Evolutionary conservation across 2,113 vertebrate species (phyloP).

Genomic region (Tenrec ecaudatus): DNA sequence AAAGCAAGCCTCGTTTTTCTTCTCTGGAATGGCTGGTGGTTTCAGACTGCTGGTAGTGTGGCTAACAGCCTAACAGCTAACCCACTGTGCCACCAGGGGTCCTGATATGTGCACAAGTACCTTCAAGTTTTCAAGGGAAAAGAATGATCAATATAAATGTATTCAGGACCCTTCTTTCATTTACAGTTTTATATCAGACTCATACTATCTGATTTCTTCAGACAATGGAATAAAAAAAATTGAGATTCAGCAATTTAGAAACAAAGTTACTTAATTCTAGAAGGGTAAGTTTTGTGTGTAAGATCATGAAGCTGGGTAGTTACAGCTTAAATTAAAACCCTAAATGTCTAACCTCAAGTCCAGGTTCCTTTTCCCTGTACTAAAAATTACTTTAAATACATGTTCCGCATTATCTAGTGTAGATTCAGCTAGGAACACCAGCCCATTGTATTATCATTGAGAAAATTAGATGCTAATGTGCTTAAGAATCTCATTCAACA

Average conservation of each 20-base stretch:
- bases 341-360: neutral
- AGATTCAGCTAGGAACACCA: neutral
- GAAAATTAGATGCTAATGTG: conserved; percentile 72
- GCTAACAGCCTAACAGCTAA: too few species aligned
- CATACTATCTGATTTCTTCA: conserved; percentile 35
- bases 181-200: neutral
- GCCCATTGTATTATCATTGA: conserved; percentile 48
- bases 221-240: neutral
- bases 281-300: conserved; percentile 20
- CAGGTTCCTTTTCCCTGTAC: neutral
- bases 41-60: too few species aligned
- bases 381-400: neutral
- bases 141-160: conserved; percentile 21
- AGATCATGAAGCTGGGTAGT: neutral
- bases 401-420: neutral
- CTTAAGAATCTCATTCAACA: conserved; percentile 70
- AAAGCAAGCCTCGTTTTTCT: too few species aligned
- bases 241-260: neutral
- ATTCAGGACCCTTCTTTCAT: neutral
- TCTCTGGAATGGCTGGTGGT: too few species aligned
- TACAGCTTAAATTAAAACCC: neutral
- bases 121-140: conserved; percentile 32
- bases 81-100: neutral
- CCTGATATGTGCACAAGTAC: neutral
- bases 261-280: neutral